These are phyloP conservation scores for Ammodytes dubius DNA, from an alignment of 2,113 vertebrate species.

Conservation along the genomic window DNA sequence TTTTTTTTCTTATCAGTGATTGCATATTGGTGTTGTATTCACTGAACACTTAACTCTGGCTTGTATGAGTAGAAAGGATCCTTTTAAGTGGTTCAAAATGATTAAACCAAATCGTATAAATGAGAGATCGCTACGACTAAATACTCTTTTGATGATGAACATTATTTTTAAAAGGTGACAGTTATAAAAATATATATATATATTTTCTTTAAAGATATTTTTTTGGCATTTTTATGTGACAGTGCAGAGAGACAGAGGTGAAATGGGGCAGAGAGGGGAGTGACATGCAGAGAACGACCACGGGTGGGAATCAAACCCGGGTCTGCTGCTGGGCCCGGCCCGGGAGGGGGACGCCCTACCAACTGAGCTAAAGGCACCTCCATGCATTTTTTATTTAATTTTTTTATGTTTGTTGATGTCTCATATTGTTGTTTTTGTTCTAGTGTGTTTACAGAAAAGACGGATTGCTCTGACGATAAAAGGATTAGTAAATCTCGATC, in stretches of 20 bases:
- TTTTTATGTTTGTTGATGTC: neutral
- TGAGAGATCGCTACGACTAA: neutral
- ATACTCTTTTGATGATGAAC: conserved; percentile 45
- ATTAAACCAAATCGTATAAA: neutral
- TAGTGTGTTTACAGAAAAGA: conserved; percentile 17
- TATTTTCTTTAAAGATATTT: no score
- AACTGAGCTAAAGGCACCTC: no score
- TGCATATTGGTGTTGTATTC: no score
- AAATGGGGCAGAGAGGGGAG: no score
- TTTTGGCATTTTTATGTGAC: no score
- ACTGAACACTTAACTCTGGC: neutral
- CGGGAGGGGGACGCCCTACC: no score
- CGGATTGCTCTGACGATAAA: conserved; percentile 27
- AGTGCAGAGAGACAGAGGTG: no score
- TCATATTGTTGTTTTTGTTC: conserved; percentile 18
- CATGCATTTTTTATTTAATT: no score
- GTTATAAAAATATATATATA: no score
- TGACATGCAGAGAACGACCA: no score
- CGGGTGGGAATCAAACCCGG: no score
- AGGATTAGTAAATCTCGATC: conserved; percentile 44
- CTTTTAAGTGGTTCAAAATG: neutral
- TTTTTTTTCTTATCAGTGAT: neutral
- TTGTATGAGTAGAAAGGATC: neutral
- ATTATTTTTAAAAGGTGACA: conserved; percentile 23
- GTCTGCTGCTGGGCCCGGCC: no score